Evolutionary conservation across 2,797 vertebrate species (phyloP), one percentile per base, ranked within the genome.

Genomic region (Hoplostethus atlanticus): DNA sequence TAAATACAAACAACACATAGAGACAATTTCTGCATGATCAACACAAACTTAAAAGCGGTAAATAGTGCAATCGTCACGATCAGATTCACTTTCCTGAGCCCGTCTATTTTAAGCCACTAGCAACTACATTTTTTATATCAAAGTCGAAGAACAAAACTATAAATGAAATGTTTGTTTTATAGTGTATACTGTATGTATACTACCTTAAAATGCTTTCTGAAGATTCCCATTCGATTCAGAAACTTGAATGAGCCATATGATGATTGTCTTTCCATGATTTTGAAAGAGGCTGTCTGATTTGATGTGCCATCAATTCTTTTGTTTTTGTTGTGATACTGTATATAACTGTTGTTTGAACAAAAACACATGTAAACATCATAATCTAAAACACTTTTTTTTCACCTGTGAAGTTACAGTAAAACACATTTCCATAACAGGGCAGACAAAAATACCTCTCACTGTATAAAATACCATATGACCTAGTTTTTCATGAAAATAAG

Each of bases 61-160:
- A 79, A 55, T 47, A 80, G 59, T 83, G 73, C 79, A 84, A 44
- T 76, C 74, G 34, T 50, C 28, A 53, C 51, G 2, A 44, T 84
- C 79, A 16, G 0, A 56, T 38, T 74, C 60, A 55, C 17, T 46
- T 84, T 84, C 75, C 76, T 84, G 89, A 89, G 87, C 76, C 62
- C 13, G 28, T 48, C 53, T 34, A 58, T 73, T 63, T 72, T 64
- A 79, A 42, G 38, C 69, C 59, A 80, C 80, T 71, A 75, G 79
- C 54, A 6, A 65, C 48, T 11, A 47, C 50, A 12, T 36, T 17
- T 31, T 60, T 4, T 42, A 36, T 48, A 11, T 70, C 42, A 34
- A 57, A 57, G 34, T 47, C 25, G 11, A 3, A 62, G 17, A 63
- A 4, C 6, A 59, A 56, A 78, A 62, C 48, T 64, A 56, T 36